These are phyloP conservation scores for Scaptomyza parva DNA, from an alignment of 2,888 invertebrate species.

Conservation along the genomic window DNA sequence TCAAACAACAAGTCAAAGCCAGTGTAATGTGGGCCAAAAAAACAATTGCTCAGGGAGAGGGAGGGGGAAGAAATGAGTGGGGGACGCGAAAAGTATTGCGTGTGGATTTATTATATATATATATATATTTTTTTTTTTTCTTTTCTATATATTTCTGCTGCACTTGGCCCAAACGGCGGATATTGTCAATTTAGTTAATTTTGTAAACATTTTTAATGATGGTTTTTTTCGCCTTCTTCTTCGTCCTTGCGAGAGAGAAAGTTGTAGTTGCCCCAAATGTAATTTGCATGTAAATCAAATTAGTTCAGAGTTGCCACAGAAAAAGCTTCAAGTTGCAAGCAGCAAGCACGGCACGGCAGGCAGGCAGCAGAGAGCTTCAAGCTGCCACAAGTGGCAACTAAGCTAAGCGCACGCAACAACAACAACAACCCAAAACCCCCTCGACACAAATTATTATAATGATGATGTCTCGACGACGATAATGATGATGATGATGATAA, in stretches of 20 bases:
- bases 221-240: background rate
- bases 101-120: slow-evolving; percentile 15
- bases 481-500: slow-evolving; percentile 25
- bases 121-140: background rate
- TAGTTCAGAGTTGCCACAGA: slow-evolving; percentile 50
- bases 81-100: slow-evolving; percentile 23
- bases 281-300: slow-evolving; percentile 74
- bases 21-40: slow-evolving; percentile 44
- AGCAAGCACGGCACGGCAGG: slow-evolving; percentile 10
- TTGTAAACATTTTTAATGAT: slow-evolving; percentile 53
- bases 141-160: slow-evolving; percentile 2
- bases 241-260: slow-evolving; percentile 6
- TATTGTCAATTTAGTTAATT: slow-evolving; percentile 60
- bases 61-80: background rate
- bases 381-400: slow-evolving; percentile 53
- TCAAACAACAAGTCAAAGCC: slow-evolving; percentile 10
- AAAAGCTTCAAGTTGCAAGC: background rate
- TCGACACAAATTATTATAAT: slow-evolving; percentile 40
- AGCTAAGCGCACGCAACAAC: slow-evolving; percentile 24
- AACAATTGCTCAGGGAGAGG: slow-evolving; percentile 32
- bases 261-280: slow-evolving; percentile 48
- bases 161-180: slow-evolving; percentile 34
- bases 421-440: slow-evolving; percentile 7
- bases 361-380: no score
- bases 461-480: slow-evolving; percentile 22